phyloP scores from a whole-genome alignment of 2,113 vertebrate species.

The Lophochroa leadbeateri region DNA sequence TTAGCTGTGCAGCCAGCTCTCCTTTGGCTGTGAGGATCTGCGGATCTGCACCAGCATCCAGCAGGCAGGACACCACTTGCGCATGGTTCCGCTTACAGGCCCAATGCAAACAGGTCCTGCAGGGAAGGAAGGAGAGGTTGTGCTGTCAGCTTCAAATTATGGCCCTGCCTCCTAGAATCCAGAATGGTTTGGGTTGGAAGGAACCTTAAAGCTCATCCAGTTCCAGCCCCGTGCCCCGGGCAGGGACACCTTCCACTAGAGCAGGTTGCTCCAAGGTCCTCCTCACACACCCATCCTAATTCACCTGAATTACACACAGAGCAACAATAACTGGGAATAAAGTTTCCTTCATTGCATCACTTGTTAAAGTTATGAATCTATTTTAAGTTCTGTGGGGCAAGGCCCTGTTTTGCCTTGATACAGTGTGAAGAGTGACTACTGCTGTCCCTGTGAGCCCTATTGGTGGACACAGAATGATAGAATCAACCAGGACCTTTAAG shows the following conservation, averaged over 20 bases:
- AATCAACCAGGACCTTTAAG: neutral
- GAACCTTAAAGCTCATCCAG: neutral
- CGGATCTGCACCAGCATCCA: conserved; percentile 81
- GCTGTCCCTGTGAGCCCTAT: rapidly evolving
- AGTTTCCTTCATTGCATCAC: rapidly evolving
- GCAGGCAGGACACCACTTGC: conserved; percentile 83
- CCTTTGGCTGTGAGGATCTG: conserved; percentile 81
- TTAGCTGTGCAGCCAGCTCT: conserved; percentile 84
- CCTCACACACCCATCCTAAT: rapidly evolving
- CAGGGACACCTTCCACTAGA: neutral
- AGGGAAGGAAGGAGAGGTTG: neutral
- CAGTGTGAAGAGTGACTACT: rapidly evolving
- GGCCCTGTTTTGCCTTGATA: neutral
- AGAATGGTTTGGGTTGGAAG: neutral
- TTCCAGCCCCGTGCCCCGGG: neutral
- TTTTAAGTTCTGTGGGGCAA: rapidly evolving
- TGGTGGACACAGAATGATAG: neutral
- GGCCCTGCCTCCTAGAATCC: rapidly evolving
- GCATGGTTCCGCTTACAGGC: conserved; percentile 89
- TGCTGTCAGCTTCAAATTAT: neutral
- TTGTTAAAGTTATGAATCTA: neutral
- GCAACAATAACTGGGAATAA: neutral
- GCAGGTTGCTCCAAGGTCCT: neutral
- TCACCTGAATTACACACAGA: rapidly evolving
- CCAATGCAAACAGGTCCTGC: conserved; percentile 90